phyloP scores from a whole-genome alignment of 2,797 vertebrate genomes.

The Chelmon rostratus region DNA sequence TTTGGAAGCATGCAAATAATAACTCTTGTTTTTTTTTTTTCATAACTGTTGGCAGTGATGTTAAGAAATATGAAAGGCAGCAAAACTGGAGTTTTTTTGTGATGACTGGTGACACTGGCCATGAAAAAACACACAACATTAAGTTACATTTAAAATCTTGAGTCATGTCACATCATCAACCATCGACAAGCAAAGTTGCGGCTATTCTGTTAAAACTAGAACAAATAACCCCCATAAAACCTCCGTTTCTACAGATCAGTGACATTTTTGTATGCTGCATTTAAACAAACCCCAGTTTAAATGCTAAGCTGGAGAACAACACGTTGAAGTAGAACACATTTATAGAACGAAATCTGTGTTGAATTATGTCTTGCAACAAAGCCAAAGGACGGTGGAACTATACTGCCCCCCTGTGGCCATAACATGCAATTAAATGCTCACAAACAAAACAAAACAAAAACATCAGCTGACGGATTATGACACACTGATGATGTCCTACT shows the following conservation, averaged over 20 bases:
- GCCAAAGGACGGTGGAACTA: slow-evolving; percentile 64
- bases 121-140: slow-evolving; percentile 46
- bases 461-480: slow-evolving; percentile 14
- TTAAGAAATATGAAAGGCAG: slow-evolving; percentile 20
- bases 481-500: slow-evolving; percentile 27
- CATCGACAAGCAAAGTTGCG: slow-evolving; percentile 15
- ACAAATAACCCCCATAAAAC: slow-evolving; percentile 27
- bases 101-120: slow-evolving; percentile 26
- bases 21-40: slow-evolving; percentile 13
- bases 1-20: slow-evolving; percentile 42
- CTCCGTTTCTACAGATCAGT: slow-evolving; percentile 1
- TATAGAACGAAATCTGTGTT: slow-evolving; percentile 50
- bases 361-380: slow-evolving; percentile 39
- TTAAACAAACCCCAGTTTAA: slow-evolving; percentile 26
- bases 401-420: slow-evolving; percentile 82
- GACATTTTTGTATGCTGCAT: slow-evolving; percentile 33
- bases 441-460: not conserved
- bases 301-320: slow-evolving; percentile 26
- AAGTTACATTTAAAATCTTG: slow-evolving; percentile 43
- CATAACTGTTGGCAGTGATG: slow-evolving; percentile 36
- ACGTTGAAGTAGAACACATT: slow-evolving; percentile 54
- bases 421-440: slow-evolving; percentile 27
- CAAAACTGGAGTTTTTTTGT: slow-evolving; percentile 9
- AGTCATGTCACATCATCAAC: slow-evolving; percentile 27
- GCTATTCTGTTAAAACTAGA: slow-evolving; percentile 35